Evolutionary conservation across 2,888 invertebrate genomes (phyloP).

Genomic region (Ferrisia virgata): DNA sequence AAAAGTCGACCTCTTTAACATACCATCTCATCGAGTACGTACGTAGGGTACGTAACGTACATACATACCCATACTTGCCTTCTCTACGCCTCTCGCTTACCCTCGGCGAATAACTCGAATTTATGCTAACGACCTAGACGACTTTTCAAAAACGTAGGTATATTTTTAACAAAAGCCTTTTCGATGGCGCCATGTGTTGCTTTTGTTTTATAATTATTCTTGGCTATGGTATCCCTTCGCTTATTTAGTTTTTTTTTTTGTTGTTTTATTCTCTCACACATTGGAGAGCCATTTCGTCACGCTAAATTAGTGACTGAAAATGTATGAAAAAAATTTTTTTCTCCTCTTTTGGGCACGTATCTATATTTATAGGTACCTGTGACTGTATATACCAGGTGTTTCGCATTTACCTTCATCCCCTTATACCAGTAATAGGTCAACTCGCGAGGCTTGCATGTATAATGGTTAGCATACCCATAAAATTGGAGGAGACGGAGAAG

Average conservation of each 20-base stretch:
- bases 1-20: slow-evolving; percentile 22
- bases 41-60: no score
- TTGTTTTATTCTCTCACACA: not conserved
- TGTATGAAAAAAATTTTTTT: not conserved
- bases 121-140: slow-evolving; percentile 6
- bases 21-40: not conserved
- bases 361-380: not conserved
- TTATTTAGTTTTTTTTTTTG: not conserved
- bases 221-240: not conserved
- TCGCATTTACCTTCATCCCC: no score
- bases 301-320: not conserved
- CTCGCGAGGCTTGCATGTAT: no score
- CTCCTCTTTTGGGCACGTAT: not conserved
- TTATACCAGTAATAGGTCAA: no score
- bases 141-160: slow-evolving; percentile 4
- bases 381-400: not conserved
- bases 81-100: not conserved
- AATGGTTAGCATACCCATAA: no score
- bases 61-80: not conserved
- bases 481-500: no score
- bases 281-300: not conserved
- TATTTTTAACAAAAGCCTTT: slow-evolving; percentile 11
- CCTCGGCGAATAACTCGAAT: not conserved
- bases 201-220: slow-evolving; percentile 17
- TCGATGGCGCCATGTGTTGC: slow-evolving; percentile 19